phyloP scores from a whole-genome alignment of 2,888 invertebrate genomes.

The Melinaea marsaeus region DNA sequence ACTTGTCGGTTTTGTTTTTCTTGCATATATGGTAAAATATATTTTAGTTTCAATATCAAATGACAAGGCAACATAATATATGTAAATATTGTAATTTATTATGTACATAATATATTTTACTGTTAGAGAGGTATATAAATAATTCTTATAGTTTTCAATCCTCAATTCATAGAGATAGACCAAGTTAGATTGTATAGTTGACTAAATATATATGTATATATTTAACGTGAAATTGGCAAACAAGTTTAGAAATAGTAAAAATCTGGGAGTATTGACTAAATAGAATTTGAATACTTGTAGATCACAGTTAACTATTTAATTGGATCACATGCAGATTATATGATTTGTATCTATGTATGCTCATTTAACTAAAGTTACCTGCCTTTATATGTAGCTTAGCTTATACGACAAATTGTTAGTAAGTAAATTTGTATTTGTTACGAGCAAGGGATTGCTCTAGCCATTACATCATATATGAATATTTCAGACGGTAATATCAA shows the following conservation, averaged over 20 bases:
- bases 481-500: too few species aligned
- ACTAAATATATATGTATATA: too few species aligned
- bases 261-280: slow-evolving; percentile 10
- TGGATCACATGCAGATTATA: not conserved
- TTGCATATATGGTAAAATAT: slow-evolving; percentile 95
- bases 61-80: slow-evolving; percentile 53
- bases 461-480: not conserved
- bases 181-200: too few species aligned
- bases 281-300: not conserved
- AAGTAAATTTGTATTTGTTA: not conserved
- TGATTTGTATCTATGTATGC: not conserved
- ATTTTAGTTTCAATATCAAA: slow-evolving; percentile 88
- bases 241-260: not conserved
- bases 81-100: slow-evolving; percentile 77
- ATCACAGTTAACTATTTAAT: not conserved
- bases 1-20: slow-evolving; percentile 92
- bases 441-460: not conserved
- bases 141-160: slow-evolving; percentile 1
- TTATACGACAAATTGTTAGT: not conserved
- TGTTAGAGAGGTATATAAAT: slow-evolving; percentile 28
- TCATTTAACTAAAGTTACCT: slow-evolving; percentile 2
- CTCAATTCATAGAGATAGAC: not conserved
- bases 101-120: slow-evolving; percentile 55
- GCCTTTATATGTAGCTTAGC: not conserved
- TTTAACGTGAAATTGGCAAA: not conserved